Base-by-base conservation (phyloP, 92 coral and sea anemone genomes). In the Epizoanthus ramosus region DNA sequence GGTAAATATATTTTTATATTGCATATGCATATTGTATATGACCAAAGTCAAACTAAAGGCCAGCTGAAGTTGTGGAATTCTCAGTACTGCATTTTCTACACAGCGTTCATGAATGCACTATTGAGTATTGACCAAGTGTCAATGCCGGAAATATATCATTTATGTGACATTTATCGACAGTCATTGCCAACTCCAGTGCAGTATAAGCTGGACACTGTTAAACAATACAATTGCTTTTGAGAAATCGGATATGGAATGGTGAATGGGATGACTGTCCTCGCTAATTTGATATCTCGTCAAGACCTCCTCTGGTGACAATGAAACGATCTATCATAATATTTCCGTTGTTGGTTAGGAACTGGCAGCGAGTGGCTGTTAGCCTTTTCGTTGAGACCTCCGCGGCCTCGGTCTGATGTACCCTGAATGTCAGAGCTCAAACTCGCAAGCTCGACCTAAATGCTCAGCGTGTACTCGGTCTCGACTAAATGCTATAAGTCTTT, bases 221-320 rank as follows among this genome's bases (percentile, higher is more conserved):
- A 50, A 28, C 68, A 22, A 22, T 63, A 23, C 16, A 63, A 63
- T 23, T 63, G 68, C 68, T 63, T 63, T 63, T 63, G 68, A 21
- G 68, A 63, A 23, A 63, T 63, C 68, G 68, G 68, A 63, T 63
- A 23, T 63, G 68, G 17, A 63, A 63, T 23, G 68, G 68, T 63
- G 68, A 63, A 63, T 63, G 68, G 68, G 68, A 23, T 63, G 68
- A 63, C 68, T 63, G 68, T 24, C 68, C 17, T 63, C 35, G 68
- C 16, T 63, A 63, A 63, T 63, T 63, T 61, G 66, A 61, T 43
- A 43, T 43, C 50, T 43, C 50, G 50, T 43, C 66, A 61, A 61
- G 66, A 61, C 66, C 66, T 61, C 66, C 66, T 61, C 13, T 61
- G 66, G 12, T 61, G 66, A 61, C 24, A 61, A 25, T 25, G 66